phyloP scores from a whole-genome alignment of 1,140 invertebrate genomes.

The Cylas formicarius region DNA sequence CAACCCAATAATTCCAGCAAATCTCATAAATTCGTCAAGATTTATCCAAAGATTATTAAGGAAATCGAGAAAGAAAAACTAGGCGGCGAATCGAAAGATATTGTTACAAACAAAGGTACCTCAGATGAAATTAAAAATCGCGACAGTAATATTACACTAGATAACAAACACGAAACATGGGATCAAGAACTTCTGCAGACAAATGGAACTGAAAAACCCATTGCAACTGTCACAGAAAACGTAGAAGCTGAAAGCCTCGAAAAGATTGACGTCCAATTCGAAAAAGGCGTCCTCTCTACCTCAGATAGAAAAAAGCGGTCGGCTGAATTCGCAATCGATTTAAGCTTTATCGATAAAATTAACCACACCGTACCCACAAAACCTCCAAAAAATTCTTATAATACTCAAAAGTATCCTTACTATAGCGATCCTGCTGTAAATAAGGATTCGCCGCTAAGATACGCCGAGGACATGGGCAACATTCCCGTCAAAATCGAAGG shows the following conservation, averaged over 20 bases:
- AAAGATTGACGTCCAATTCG: neutral
- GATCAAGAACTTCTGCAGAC: too few species aligned
- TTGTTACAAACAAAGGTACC: too few species aligned
- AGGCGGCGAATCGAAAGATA: constrained; percentile 9
- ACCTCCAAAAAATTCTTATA: neutral
- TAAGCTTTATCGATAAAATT: constrained; percentile 17
- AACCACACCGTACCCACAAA: constrained; percentile 14
- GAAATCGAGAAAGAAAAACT: constrained; percentile 14
- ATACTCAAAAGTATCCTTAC: constrained; percentile 31
- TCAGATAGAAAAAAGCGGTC: constrained; percentile 5
- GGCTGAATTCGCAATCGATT: constrained; percentile 9
- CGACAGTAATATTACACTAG: too few species aligned
- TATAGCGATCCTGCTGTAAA: constrained; percentile 32
- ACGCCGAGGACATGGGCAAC: constrained; percentile 50
- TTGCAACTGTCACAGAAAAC: neutral
- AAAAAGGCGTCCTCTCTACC: neutral
- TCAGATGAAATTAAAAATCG: too few species aligned
- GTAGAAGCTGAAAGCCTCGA: neutral
- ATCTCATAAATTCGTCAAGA: constrained; percentile 29
- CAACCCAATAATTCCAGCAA: constrained; percentile 26
- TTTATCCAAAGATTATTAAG: constrained; percentile 28
- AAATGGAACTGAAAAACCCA: constrained; percentile 2
- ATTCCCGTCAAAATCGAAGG: constrained; percentile 50
- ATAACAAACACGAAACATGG: too few species aligned
- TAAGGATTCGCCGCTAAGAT: constrained; percentile 51